Evolutionary conservation across 1,140 invertebrate genomes (phyloP).

Genomic region (Drosophila parvula): DNA sequence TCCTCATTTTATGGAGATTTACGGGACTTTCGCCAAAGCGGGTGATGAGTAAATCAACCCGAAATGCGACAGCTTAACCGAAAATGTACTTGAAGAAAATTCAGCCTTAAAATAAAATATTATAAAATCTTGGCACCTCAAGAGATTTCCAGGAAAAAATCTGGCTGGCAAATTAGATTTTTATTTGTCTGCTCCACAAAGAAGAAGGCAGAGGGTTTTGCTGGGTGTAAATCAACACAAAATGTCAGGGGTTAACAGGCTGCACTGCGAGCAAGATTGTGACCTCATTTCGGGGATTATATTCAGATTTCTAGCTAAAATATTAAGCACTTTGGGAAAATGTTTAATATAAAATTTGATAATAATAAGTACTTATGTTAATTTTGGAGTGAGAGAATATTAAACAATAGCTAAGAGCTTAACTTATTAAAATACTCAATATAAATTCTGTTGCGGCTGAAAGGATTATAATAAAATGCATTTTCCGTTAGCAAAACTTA

Average conservation of each 20-base stretch:
- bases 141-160: not conserved
- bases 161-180: not conserved
- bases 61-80: constrained; percentile 16
- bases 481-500: no score
- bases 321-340: not conserved
- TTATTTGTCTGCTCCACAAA: constrained; percentile 3
- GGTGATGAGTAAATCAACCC: constrained; percentile 43
- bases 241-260: constrained; percentile 31
- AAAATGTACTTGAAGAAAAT: constrained; percentile 25
- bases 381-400: not conserved
- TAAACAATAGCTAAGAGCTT: not conserved
- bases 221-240: constrained; percentile 33
- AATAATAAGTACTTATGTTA: not conserved
- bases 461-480: no score
- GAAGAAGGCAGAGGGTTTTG: not conserved
- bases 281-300: not conserved
- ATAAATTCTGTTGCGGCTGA: not conserved
- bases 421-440: not conserved
- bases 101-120: not conserved
- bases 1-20: constrained; percentile 37
- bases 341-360: not conserved
- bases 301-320: not conserved
- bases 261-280: constrained; percentile 9
- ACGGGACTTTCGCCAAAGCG: constrained; percentile 39
- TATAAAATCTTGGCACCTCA: not conserved